Evolutionary conservation across 2,888 invertebrate species (phyloP).

Genomic region (Pseudanteris insignis): DNA sequence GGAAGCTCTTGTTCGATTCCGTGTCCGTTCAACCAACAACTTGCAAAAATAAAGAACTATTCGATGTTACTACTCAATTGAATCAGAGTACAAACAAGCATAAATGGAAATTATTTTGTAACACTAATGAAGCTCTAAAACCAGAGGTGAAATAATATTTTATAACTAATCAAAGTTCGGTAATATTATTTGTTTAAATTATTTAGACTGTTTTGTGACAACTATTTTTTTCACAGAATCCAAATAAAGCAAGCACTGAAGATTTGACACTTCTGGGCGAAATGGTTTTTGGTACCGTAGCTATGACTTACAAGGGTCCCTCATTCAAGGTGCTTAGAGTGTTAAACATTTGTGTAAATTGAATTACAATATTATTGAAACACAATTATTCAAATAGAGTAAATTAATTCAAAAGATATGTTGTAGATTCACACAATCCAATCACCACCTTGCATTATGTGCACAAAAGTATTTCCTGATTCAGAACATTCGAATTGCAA

Average conservation of each 20-base stretch:
- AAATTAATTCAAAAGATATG: neutral
- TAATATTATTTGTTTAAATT: too few relatives aligned
- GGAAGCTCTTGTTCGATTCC: constrained; percentile 86
- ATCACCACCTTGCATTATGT: constrained; percentile 66
- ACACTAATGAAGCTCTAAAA: constrained; percentile 72
- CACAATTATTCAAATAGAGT: neutral
- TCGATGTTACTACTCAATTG: constrained; percentile 21
- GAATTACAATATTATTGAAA: too few relatives aligned
- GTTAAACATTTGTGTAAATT: too few relatives aligned
- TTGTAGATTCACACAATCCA: constrained; percentile 67
- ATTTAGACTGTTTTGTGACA: too few relatives aligned
- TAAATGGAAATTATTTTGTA: constrained; percentile 66
- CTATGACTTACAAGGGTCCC: constrained; percentile 86
- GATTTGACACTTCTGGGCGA: constrained; percentile 84
- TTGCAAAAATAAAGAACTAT: constrained; percentile 37
- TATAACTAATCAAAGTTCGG: too few relatives aligned
- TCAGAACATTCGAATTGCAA: constrained; percentile 56
- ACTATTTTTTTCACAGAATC: constrained; percentile 45
- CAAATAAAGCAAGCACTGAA: constrained; percentile 63
- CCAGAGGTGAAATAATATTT: constrained; percentile 73
- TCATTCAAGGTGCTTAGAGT: constrained; percentile 90
- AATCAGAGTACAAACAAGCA: constrained; percentile 25
- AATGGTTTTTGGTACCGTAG: constrained; percentile 92
- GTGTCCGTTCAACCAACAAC: constrained; percentile 72
- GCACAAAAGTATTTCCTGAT: constrained; percentile 63